A percentile compares a stretch with the other conserved stretches of the same genome.
Evolutionary conservation across 2,113 vertebrate species (phyloP).

Genomic region (Eidolon helvum): DNA sequence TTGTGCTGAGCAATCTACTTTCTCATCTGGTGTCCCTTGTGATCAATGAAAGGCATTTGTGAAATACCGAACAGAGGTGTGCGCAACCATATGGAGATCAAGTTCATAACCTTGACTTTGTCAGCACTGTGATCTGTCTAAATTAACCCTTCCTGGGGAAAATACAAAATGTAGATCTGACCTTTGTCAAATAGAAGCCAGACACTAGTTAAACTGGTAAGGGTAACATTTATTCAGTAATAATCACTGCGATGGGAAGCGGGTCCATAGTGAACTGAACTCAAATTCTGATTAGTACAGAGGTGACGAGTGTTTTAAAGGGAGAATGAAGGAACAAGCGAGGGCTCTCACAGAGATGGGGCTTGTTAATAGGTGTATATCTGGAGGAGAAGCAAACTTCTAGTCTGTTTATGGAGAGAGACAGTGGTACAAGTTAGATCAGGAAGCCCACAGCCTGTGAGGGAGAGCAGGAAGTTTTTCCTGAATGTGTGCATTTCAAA

Average conservation of each 20-base stretch:
- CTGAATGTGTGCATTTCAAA: background rate
- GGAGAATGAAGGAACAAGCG: background rate
- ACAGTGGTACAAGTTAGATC: background rate
- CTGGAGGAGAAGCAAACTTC: background rate
- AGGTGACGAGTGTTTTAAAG: background rate
- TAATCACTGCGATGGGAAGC: background rate
- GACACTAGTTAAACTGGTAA: background rate
- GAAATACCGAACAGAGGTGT: background rate
- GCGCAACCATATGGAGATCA: background rate
- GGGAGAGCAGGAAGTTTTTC: background rate
- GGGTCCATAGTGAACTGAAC: background rate
- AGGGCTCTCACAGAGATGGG: background rate
- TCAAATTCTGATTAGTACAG: background rate
- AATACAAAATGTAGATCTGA: background rate
- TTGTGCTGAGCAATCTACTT: background rate
- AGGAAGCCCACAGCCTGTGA: background rate
- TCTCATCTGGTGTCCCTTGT: background rate
- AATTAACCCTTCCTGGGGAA: background rate
- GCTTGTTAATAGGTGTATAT: background rate
- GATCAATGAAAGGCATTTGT: background rate
- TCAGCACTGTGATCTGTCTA: background rate
- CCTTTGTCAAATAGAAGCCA: background rate
- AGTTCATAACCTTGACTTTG: background rate
- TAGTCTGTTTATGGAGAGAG: background rate
- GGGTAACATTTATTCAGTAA: background rate